Evolutionary conservation across 2,113 vertebrate genomes (phyloP).

Genomic region (Prinia subflava): DNA sequence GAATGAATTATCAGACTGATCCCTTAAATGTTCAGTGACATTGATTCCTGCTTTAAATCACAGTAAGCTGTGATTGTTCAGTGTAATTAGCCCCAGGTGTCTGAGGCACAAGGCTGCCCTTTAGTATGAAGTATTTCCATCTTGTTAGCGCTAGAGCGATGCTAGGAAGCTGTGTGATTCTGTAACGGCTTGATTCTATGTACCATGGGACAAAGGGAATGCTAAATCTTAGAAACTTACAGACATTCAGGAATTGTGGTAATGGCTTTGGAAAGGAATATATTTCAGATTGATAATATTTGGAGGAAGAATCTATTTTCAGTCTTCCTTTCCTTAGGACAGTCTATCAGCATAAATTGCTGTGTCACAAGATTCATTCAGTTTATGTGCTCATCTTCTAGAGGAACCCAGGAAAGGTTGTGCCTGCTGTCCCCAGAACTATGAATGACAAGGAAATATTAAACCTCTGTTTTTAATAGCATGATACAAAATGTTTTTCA

Average conservation of each 20-base stretch:
- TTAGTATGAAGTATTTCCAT: not conserved
- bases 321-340: not conserved
- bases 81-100: not conserved
- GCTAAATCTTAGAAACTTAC: not conserved
- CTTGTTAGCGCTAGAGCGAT: not conserved
- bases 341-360: not conserved
- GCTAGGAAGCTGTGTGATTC: not conserved
- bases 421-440: not conserved
- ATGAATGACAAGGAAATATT: not conserved
- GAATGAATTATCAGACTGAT: not conserved
- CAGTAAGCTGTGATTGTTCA: not conserved
- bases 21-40: not conserved
- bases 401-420: not conserved
- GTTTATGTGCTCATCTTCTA: not conserved
- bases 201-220: not conserved
- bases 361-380: not conserved
- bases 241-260: not conserved
- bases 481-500: not conserved
- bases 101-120: not conserved
- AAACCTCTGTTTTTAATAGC: not conserved
- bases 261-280: not conserved
- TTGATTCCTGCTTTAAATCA: constrained; percentile 8
- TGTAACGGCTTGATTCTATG: not conserved
- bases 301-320: not conserved
- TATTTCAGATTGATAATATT: not conserved